A percentile compares a stretch with the other conserved stretches of the same genome.
Evolutionary conservation across 2,113 vertebrate species (phyloP).

Genomic region (Eurystomus gularis): DNA sequence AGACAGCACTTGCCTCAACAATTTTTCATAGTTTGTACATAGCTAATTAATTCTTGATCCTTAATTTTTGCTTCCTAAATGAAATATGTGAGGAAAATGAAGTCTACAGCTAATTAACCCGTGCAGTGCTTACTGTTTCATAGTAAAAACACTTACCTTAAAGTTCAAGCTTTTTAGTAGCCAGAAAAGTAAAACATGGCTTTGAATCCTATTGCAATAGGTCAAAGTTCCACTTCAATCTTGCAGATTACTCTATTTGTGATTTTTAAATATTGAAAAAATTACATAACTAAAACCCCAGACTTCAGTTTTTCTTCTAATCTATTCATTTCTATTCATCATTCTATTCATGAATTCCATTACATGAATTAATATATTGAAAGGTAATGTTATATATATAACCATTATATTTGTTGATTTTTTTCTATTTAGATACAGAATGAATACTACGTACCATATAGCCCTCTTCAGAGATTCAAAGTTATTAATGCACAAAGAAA

Average conservation of each 20-base stretch:
- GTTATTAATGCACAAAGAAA: background rate
- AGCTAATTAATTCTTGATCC: conserved; percentile 30
- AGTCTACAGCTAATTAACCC: conserved; percentile 42
- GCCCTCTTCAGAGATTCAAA: background rate
- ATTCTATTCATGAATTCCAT: background rate
- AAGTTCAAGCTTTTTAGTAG: background rate
- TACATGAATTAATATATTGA: background rate
- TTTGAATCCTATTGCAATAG: background rate
- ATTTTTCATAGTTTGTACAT: conserved; percentile 41
- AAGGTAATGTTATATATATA: background rate
- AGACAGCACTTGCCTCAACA: conserved; percentile 26
- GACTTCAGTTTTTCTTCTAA: background rate
- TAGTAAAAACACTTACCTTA: background rate
- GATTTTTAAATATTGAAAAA: background rate
- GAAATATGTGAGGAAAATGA: conserved; percentile 44
- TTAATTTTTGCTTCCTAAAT: conserved; percentile 48
- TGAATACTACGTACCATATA: background rate
- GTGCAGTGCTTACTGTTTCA: background rate
- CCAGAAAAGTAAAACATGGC: background rate
- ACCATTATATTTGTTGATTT: accelerated
- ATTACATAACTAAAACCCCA: background rate
- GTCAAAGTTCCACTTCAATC: background rate
- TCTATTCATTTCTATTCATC: too few species aligned
- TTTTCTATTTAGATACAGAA: background rate
- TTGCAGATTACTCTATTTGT: background rate